Evolutionary conservation across 1,140 invertebrate species (phyloP), one percentile per base, ranked within the genome.

Genomic region (Pseudoatta argentina): DNA sequence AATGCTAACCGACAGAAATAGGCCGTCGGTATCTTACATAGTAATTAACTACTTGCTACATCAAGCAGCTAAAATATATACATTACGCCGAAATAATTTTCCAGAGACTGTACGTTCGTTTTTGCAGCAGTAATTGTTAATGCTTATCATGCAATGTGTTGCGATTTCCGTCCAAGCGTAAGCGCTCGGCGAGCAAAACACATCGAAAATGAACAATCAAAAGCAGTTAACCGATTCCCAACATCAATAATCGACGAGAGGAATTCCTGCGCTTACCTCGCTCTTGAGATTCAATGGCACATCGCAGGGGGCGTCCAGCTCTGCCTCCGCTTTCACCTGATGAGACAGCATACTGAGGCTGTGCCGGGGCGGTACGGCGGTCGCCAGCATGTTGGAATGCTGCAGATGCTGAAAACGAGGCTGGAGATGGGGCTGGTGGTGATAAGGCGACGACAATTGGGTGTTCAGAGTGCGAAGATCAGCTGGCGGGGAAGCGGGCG

Each of bases 241-340:
- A 61, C 44, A 34, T 83, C 79, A 51, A 73, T 83, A 83, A 83
- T 83, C 69, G 16, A 61, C 18, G 39, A 73, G 69, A 75, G 71
- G 82, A 69, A 89, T 87, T 91, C 57, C 72, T 72, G 51, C 48
- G 91, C 93, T 94, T 92, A 95, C 95, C 94, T 95, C 94, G 92
- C 94, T 95, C 92, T 95, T 95, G 82, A 95, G 92, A 91, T 95
- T 95, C 87, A 95, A 91, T 88, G 94, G 95, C 83, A 95, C 91
- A 88, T 95, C 95, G 92, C 93, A 95, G 87, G 95, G 92, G 72
- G 89, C 93, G 91, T 95, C 95, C 90, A 94, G 92, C 82, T 95
- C 94, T 34, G 91, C 85, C 91, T 95, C 94, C 76, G 92, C 93
- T 92, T 95, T 95, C 85, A 95, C 93, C 90, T 95, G 94, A 91